Percentiles rank a stretch among this genome's conserved stretches.
phyloP scores from a whole-genome alignment of 2,113 vertebrate genomes.

The Plotosus lineatus region DNA sequence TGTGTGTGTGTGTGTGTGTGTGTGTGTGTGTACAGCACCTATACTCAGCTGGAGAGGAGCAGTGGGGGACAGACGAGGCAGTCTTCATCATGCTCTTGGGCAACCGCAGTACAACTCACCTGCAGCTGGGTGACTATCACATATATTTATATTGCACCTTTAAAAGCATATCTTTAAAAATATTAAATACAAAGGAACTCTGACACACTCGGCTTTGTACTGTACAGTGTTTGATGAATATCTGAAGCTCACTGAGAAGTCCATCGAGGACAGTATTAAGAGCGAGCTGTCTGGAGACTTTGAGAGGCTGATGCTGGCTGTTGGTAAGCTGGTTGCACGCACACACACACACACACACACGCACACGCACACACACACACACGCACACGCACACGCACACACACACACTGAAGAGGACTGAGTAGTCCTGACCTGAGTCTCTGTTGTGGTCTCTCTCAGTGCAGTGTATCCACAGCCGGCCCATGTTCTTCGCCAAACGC shows the following conservation, averaged over 20 bases:
- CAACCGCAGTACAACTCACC: conserved; percentile 88
- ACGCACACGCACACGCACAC: neutral
- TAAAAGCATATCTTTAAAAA: neutral
- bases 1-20: conserved; percentile 24
- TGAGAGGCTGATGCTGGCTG: conserved; percentile 91
- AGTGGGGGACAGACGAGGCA: conserved; percentile 95
- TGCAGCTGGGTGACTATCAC: conserved; percentile 78
- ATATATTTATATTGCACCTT: neutral
- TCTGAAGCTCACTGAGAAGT: conserved; percentile 82
- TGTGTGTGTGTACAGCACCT: conserved; percentile 75
- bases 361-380: neutral
- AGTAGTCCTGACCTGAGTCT: neutral
- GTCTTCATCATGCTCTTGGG: conserved; percentile 95
- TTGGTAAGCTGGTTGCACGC: conserved; percentile 75
- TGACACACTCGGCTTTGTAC: neutral
- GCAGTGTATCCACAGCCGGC: conserved; percentile 83
- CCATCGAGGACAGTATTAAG: conserved; percentile 90
- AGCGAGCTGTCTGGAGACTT: conserved; percentile 93
- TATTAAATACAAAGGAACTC: neutral
- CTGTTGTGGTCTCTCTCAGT: conserved; percentile 70
- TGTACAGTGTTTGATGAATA: conserved; percentile 90
- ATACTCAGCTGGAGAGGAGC: conserved; percentile 86
- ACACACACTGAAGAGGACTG: neutral
- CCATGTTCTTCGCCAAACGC: conserved; percentile 89
- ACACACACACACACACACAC: conserved; percentile 1